These are phyloP conservation scores for Chorisops tibialis DNA, from an alignment of 2,888 invertebrate species.

Conservation along the genomic window DNA sequence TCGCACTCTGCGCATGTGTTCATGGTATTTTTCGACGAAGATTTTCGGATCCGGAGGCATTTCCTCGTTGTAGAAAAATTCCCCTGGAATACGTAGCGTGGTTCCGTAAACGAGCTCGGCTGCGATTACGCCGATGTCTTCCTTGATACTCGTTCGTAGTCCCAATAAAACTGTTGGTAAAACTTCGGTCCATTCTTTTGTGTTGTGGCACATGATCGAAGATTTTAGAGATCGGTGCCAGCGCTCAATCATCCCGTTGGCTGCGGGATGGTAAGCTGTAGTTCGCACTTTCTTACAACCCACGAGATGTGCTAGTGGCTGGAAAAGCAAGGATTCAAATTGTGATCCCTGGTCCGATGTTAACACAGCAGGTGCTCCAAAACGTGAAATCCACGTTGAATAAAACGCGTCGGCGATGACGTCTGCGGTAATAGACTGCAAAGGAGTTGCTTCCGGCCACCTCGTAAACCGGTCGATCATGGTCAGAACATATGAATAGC, in stretches of 20 bases:
- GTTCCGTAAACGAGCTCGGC: no score
- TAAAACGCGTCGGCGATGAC: slow-evolving; percentile 42
- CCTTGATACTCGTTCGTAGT: background rate
- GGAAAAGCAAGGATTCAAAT: slow-evolving; percentile 43
- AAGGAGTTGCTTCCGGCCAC: slow-evolving; percentile 37
- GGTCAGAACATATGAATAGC: slow-evolving; percentile 43
- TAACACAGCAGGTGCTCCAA: slow-evolving; percentile 46
- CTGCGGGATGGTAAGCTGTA: slow-evolving; percentile 44
- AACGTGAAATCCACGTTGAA: slow-evolving; percentile 47
- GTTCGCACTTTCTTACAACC: slow-evolving; percentile 38
- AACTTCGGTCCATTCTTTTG: background rate
- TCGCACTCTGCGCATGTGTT: no score
- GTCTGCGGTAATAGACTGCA: slow-evolving; percentile 35
- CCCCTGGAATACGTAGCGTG: no score
- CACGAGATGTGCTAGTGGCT: slow-evolving; percentile 36
- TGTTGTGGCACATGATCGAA: background rate
- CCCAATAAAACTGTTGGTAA: background rate
- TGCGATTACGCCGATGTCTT: background rate
- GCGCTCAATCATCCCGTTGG: slow-evolving; percentile 49
- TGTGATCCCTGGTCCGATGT: slow-evolving; percentile 47
- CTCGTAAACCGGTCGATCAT: slow-evolving; percentile 36
- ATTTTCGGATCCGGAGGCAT: no score
- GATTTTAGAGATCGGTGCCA: slow-evolving; percentile 46
- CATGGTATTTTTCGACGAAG: no score
- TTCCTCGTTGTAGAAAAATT: no score